Evolutionary conservation across 2,888 invertebrate genomes (phyloP), one percentile per base, ranked within the genome.

Genomic region (Phragmatobia fuliginosa): DNA sequence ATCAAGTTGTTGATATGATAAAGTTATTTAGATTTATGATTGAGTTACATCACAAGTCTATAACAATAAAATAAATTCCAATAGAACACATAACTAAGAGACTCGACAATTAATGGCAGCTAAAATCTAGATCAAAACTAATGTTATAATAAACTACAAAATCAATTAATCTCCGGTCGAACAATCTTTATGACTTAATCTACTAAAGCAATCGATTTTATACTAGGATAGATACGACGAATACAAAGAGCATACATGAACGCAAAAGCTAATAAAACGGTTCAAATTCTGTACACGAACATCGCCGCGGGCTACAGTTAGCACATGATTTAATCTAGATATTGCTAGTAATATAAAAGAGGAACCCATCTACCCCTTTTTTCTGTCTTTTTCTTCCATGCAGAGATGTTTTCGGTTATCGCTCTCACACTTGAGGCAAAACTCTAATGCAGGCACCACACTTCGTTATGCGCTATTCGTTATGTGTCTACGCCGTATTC

Each of bases 201-300:
- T 28, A 62, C 36, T 62, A 28, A 62, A 38, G 16, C 28, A 25
- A 61, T 61, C 25, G 28, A 38, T 36, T 61, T 16, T 14, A 61
- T 25, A n/a, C 32, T n/a, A 59, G 14, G 6, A 41, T 41, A 18
- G 41, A 41, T 41, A 41, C n/a, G 16, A 21, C 33, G 7, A 60
- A n/a, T 33, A 28, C 28, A 56, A 56, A 56, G 28, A 56, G 16
- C 56, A 16, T 28, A 28, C 6, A 28, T 56, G 25, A 56, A 56
- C 16, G 28, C 16, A 56, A 28, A 56, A 16, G 56, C 56, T 28
- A 56, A 28, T 56, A 67, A 67, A 38, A 28, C 52, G 33, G 58
- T 45, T 31, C 14, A 62, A 62, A 45, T 31, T 59, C 67, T 75
- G 71, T 74, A 81, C 67, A 62, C 72, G 77, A 77, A 74, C 77